A percentile compares a stretch with the other conserved stretches of the same genome.
Evolutionary conservation across 2,797 vertebrate genomes (phyloP).

Genomic region (Sandelia bainsii): DNA sequence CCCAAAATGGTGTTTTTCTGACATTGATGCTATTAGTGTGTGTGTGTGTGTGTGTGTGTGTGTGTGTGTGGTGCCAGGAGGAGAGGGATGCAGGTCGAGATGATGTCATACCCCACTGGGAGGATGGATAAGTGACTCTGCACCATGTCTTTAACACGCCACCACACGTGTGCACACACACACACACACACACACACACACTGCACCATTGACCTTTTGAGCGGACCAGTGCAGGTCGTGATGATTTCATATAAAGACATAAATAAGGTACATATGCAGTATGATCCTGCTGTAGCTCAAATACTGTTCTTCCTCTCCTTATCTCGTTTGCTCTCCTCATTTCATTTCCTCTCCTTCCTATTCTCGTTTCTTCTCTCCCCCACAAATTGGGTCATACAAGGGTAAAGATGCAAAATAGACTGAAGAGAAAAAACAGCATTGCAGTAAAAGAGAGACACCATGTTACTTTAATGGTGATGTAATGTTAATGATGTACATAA

Average conservation of each 20-base stretch:
- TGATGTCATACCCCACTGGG: conserved; percentile 56
- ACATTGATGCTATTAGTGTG: conserved; percentile 24
- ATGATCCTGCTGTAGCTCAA: not conserved
- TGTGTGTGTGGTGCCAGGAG: conserved; percentile 29
- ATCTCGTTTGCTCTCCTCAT: not conserved
- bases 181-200: not conserved
- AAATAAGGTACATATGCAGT: not conserved
- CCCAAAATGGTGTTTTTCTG: conserved; percentile 17
- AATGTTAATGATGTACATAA: too few relatives aligned
- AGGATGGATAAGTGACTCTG: conserved; percentile 38
- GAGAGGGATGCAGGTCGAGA: conserved; percentile 19
- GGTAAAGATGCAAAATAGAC: not conserved
- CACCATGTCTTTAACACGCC: conserved; percentile 22
- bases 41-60: conserved; percentile 16
- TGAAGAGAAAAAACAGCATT: not conserved
- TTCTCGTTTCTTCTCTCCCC: not conserved
- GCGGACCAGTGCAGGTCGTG: not conserved
- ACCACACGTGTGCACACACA: not conserved
- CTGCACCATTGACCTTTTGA: conserved; percentile 3
- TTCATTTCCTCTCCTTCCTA: not conserved
- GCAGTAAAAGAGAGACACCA: not conserved
- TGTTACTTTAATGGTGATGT: not conserved
- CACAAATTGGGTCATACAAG: not conserved
- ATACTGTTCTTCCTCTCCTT: not conserved
- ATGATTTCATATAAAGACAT: not conserved